These are phyloP conservation scores for Stenichneumon culpator DNA, from an alignment of 2,888 invertebrate species.

Conservation along the genomic window DNA sequence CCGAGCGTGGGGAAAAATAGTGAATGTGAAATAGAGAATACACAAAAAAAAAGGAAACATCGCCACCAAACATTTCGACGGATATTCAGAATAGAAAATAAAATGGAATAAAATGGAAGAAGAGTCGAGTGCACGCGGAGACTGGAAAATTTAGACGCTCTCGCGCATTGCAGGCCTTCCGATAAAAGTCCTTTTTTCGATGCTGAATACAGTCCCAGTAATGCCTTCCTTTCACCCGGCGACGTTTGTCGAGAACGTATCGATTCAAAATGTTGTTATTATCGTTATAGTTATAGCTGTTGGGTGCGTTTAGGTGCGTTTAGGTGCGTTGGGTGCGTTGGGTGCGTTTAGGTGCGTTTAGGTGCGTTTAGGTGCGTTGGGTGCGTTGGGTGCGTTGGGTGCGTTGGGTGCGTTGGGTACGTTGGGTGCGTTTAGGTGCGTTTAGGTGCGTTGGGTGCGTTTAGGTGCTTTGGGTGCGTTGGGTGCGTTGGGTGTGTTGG, in stretches of 20 bases:
- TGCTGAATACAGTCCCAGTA: background rate
- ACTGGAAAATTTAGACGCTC: background rate
- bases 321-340: too few relatives aligned
- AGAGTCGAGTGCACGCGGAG: background rate
- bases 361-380: too few relatives aligned
- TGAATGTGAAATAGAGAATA: background rate
- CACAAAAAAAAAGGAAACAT: background rate
- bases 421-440: too few relatives aligned
- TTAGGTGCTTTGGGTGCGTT: too few relatives aligned
- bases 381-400: too few relatives aligned
- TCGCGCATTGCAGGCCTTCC: background rate
- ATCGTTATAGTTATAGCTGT: background rate
- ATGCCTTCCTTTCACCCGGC: background rate
- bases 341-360: too few relatives aligned
- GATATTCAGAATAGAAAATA: background rate
- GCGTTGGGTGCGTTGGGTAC: too few relatives aligned
- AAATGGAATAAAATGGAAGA: background rate
- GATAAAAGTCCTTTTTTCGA: background rate
- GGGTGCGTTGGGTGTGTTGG: too few relatives aligned
- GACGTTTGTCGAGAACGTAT: background rate
- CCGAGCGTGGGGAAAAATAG: background rate
- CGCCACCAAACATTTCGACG: background rate
- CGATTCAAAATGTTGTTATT: background rate
- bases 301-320: too few relatives aligned
- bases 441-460: too few relatives aligned